Evolutionary conservation across 2,797 vertebrate species (phyloP), one percentile per base, ranked within the genome.

Genomic region (Ceyx erithaca): DNA sequence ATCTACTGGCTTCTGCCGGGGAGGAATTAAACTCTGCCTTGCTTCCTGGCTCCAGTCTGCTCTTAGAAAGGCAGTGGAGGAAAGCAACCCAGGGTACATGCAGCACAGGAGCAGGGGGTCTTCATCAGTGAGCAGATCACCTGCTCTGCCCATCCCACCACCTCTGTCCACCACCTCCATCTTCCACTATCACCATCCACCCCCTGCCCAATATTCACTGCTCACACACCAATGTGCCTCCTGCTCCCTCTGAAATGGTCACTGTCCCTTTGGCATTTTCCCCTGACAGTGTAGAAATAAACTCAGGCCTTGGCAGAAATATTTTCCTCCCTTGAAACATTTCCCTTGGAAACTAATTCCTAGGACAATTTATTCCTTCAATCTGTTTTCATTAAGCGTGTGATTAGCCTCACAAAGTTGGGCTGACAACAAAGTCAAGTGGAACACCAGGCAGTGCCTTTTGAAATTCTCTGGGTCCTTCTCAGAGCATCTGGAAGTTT

Each of bases 361-460:
- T 57, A 19, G 37, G 66, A 57, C 76, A 75, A 51, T 33, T 40
- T 46, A 63, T 64, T 43, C 63, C 46, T 43, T 57, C 1, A 1
- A 67, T 48, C 22, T 0, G 3, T 45, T 69, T 63, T 33, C 46
- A 75, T 63, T 33, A 52, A 75, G 49, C 0, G 0, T 1, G 1
- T 0, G 3, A 35, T 79, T 31, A 83, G 26, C 40, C 57, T 69
- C 14, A 4, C 18, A 15, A 51, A 72, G 18, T 19, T 31, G 59
- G 54, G 43, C 28, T 71, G 48, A 46, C 26, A n/a, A 30, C 16
- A 48, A 25, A 59, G 23, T 16, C 73, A 43, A 69, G 14, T 31
- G n/a, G 31, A 70, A 70, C 33, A 30, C 57, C 22, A 26, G 0
- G 0, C 7, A 7, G 26, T 37, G 49, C 31, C 21, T 55, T 58